A percentile compares a stretch with the other conserved stretches of the same genome.
Conservation (phyloP, 2,797 vertebrate genomes). For the Lemur catta region DNA sequence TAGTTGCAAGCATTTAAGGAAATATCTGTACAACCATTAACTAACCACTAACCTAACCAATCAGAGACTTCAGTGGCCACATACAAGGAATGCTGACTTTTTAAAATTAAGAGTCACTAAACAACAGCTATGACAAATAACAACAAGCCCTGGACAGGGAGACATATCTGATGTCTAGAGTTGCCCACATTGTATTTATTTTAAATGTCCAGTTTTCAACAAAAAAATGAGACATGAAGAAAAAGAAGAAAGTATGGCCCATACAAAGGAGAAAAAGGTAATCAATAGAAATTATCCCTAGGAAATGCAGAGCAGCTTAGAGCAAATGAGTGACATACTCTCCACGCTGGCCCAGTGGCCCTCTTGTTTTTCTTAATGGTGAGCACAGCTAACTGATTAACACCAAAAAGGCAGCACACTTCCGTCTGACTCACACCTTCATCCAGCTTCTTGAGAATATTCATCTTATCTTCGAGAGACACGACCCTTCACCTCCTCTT, state of each 20-base stretch:
- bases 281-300: background rate
- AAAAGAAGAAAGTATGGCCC: background rate
- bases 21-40: background rate
- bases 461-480: background rate
- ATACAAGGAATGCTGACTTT: background rate
- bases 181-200: background rate
- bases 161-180: background rate
- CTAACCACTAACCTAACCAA: background rate
- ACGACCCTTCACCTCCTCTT: background rate
- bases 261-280: background rate
- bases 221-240: background rate
- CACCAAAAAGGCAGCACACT: background rate
- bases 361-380: background rate
- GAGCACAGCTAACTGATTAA: background rate
- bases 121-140: too few relatives aligned
- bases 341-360: background rate
- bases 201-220: background rate
- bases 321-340: background rate
- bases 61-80: background rate
- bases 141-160: background rate
- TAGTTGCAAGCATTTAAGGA: background rate
- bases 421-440: background rate
- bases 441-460: background rate
- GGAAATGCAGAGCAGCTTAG: background rate
- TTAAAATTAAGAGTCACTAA: background rate